These are phyloP conservation scores for Cryptomyrus ogoouensis DNA, from an alignment of 2,113 vertebrate genomes.

Conservation along the genomic window DNA sequence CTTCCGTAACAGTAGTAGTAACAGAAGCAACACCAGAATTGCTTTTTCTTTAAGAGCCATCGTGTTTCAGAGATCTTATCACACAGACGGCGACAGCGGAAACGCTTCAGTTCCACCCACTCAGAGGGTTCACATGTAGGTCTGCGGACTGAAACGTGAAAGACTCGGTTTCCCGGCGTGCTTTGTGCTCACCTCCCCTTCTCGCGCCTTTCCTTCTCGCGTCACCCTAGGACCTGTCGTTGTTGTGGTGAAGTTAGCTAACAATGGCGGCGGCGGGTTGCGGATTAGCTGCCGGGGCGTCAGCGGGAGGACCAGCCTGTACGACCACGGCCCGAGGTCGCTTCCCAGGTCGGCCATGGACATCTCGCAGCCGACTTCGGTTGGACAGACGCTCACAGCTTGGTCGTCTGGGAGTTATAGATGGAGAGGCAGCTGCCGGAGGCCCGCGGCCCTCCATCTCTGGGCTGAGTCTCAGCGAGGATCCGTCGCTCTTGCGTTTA, in stretches of 20 bases:
- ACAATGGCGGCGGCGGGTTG: conserved; percentile 83
- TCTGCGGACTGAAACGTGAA: neutral
- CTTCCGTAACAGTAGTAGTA: neutral
- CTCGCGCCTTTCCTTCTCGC: conserved; percentile 72
- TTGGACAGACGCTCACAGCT: conserved; percentile 55
- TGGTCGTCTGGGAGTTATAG: conserved; percentile 53
- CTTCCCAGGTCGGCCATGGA: conserved; percentile 71
- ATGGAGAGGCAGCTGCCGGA: conserved; percentile 47
- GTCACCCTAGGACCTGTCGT: conserved; percentile 43
- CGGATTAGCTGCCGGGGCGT: conserved; percentile 65
- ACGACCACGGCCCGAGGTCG: conserved; percentile 62
- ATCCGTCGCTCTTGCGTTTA: conserved; percentile 66
- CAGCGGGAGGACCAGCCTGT: conserved; percentile 44
- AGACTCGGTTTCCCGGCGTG: conserved; percentile 59
- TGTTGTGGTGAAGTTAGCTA: conserved; percentile 57
- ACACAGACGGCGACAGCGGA: neutral
- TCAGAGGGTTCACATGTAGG: neutral
- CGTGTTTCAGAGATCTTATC: neutral
- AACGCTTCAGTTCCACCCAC: neutral
- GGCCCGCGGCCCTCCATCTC: conserved; percentile 68
- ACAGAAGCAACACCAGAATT: neutral
- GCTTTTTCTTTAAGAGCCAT: neutral
- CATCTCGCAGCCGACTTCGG: conserved; percentile 55
- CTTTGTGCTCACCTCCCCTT: conserved; percentile 48
- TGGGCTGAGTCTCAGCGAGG: conserved; percentile 65